These are phyloP conservation scores for Phylloscopus trochiloides DNA, from an alignment of 2,113 vertebrate species.

Conservation along the genomic window DNA sequence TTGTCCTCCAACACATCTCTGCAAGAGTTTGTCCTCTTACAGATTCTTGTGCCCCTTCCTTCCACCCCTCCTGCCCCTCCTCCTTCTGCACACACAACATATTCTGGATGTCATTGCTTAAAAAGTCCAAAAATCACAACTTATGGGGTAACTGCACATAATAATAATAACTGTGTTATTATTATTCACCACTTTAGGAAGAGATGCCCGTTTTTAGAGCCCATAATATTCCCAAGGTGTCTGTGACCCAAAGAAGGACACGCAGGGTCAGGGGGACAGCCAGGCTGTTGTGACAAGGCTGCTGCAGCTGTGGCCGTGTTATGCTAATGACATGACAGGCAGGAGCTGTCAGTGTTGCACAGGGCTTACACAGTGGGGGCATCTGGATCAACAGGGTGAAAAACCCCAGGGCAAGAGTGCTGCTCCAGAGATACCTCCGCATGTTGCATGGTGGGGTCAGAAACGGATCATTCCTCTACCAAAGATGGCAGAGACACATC, in stretches of 20 bases:
- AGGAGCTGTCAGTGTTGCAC: not conserved
- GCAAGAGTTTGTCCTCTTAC: not conserved
- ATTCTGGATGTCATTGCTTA: not conserved
- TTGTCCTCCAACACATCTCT: not conserved
- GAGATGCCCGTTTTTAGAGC: not conserved
- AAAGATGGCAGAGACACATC: not conserved
- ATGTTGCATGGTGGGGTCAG: rapidly evolving
- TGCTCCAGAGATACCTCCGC: not conserved
- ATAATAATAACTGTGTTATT: too few relatives aligned
- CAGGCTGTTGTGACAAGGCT: not conserved
- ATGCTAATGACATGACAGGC: not conserved
- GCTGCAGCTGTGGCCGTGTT: not conserved
- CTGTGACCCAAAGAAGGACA: not conserved
- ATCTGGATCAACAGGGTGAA: not conserved
- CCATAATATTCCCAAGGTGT: too few relatives aligned
- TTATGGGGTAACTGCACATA: not conserved
- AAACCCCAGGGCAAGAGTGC: rapidly evolving
- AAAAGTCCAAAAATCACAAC: not conserved
- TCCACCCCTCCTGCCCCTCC: rapidly evolving
- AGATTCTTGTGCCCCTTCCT: not conserved
- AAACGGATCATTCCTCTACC: not conserved
- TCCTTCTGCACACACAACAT: not conserved
- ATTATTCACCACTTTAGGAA: not conserved
- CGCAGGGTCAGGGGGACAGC: not conserved
- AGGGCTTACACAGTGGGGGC: not conserved